Evolutionary conservation across 2,797 vertebrate genomes (phyloP), one percentile per base, ranked within the genome.

Genomic region (Danio choprae): DNA sequence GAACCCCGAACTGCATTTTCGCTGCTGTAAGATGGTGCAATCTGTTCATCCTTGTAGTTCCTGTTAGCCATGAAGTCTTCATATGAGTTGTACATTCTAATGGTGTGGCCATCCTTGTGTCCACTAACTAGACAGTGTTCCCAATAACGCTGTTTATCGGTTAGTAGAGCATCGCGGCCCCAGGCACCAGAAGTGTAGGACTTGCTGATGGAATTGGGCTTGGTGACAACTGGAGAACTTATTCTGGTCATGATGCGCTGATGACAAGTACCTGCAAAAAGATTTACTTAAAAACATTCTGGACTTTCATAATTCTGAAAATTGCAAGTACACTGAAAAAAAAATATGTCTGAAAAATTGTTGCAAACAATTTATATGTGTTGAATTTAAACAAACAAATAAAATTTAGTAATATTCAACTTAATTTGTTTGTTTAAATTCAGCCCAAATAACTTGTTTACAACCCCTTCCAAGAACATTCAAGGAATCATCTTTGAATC

Each of bases 151-250:
- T 76, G 81, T 0, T 77, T 43, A 0, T 72, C 82, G 13, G 77
- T 63, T 1, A 2, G 16, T 53, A 83, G 48, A 4, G 88, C 79
- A 72, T 94, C 90, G 55, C 87, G 88, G 2, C 93, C 93, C 93
- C 93, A 94, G 0, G 92, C 91, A 4, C 93, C 93, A 3, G 90
- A 89, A 22, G 83, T 71, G 55, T 85, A 86, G 55, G 12, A 84
- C 40, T 87, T 89, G 51, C 89, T 85, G 0, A 80, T 56, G 0
- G 92, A 90, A 56, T 84, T 89, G 72, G 91, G 3, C 71, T 90
- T 93, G 2, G 90, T 88, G 0, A 79, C 53, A 8, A 90, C 62
- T 0, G 93, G 90, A 0, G 86, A 77, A 9, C 91, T 92, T 74
- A 94, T 89, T 68, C 81, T 90, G n/a, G 12, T 80, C 13, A 94